These are phyloP conservation scores for Hydractinia echinata DNA, from an alignment of 30 jellyfish, hydroid and myxozoan species.

Conservation along the genomic window DNA sequence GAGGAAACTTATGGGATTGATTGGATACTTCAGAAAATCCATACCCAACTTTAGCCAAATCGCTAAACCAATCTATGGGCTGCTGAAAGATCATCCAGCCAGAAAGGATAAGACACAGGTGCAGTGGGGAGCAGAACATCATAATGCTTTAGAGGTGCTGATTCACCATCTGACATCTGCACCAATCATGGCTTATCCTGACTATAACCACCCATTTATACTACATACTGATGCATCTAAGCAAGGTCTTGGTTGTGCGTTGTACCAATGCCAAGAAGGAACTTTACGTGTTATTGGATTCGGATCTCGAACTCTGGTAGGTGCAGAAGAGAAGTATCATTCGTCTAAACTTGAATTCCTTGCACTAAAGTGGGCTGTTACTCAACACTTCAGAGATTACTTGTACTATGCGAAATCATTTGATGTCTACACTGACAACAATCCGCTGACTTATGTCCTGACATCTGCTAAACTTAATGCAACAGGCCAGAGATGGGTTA, in stretches of 20 bases:
- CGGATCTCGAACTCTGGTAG: slow-evolving; percentile 48
- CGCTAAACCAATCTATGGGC: neutral
- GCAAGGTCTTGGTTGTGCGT: slow-evolving; percentile 55
- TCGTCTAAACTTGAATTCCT: slow-evolving; percentile 42
- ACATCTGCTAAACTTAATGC: slow-evolving; percentile 51
- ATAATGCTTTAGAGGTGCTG: slow-evolving; percentile 22
- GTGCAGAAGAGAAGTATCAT: slow-evolving; percentile 48
- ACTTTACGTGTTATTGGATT: slow-evolving; percentile 40
- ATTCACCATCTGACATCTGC: slow-evolving; percentile 42
- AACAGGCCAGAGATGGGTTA: slow-evolving; percentile 29
- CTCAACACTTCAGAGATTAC: slow-evolving; percentile 42
- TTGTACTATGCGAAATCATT: slow-evolving; percentile 29
- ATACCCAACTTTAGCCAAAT: neutral
- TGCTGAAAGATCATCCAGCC: neutral
- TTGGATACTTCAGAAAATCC: neutral
- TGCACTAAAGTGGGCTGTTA: slow-evolving; percentile 61
- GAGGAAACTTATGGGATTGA: neutral
- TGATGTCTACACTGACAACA: slow-evolving; percentile 45
- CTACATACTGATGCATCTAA: slow-evolving; percentile 58
- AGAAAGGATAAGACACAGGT: neutral
- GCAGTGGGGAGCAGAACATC: slow-evolving; percentile 37
- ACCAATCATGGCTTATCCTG: slow-evolving; percentile 50
- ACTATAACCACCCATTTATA: slow-evolving; percentile 38
- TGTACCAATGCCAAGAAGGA: slow-evolving; percentile 47
- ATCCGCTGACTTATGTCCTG: slow-evolving; percentile 26